Evolutionary conservation across 2,888 invertebrate species (phyloP), one percentile per base, ranked within the genome.

Genomic region (Harpalus rufipes): DNA sequence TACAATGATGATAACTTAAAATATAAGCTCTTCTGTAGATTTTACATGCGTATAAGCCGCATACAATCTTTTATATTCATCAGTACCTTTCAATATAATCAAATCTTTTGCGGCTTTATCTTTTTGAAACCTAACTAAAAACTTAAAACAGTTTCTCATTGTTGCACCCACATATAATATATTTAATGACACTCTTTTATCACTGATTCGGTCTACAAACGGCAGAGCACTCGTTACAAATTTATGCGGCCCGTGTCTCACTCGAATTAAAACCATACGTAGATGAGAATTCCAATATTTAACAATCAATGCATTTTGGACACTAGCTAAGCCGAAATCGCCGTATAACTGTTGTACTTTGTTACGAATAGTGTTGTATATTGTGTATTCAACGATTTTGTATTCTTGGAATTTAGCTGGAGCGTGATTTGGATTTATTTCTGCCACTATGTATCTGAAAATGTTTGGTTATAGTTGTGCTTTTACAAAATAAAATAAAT

Each of bases 241-340:
- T 79, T 96, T 5, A 32, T 32, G 32, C 3, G 32, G 3, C 32
- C 3, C 6, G 32, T 32, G 92, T 32, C 32, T 32, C 16, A 93
- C 92, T 88, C 95, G 93, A 78, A 97, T 92, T 44, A 97, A 92
- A 0, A 95, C 96, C 87, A 96, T 94, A 91, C 94, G 93, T 0
- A 96, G 96, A 85, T 93, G 93, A 87, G 94, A 93, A 90, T 96
- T 96, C 89, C 95, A 96, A 91, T 97, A 96, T 92, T 96, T 96
- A 25, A 95, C 94, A 89, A 93, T 91, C 88, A 96, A 95, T 4
- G 4, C 32, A 32, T 32, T 32, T 32, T 32, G 5, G 6, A 51
- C 44, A 51, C 44, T 51, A 0, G 44, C 10, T 12, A 51, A 2
- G 12, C 59, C 59, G 6, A 59, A 59, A 59, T 59, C 59, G n/a